Base-by-base conservation (phyloP, 2,888 invertebrate species). In the Norana najaformis region DNA sequence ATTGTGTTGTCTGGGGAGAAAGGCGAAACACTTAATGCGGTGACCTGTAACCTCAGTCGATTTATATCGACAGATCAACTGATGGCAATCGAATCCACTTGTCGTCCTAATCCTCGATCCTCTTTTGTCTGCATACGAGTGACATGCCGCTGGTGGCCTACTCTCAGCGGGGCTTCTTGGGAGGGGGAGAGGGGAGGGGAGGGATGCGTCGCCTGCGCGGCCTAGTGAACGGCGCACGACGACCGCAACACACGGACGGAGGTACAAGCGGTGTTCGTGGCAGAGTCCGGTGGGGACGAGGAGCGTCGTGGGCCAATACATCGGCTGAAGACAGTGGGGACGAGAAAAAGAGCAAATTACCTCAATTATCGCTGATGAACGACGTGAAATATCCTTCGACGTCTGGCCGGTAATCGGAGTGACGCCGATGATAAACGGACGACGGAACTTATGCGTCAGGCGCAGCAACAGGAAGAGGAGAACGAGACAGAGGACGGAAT, bases 161-260 rank as follows among this genome's bases (percentile, higher is more conserved):
- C n/a, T 18, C 14, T 41, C 4, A n/a, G 8, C 30, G 30, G 30
- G n/a, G 69, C 69, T 69, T 6, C 14, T 5, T 8, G 16, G n/a
- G n/a, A n/a, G n/a, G n/a, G n/a, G n/a, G n/a, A n/a, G n/a, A n/a
- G n/a, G n/a, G n/a, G n/a, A n/a, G n/a, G n/a, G n/a, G n/a, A n/a
- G n/a, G 69, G 30, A 11, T 13, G 69, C 69, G 69, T 69, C 69
- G 23, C 47, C n/a, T 8, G 69, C 30, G 69, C 69, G 8, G 16
- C 30, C 8, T n/a, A 2, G 6, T 13, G 30, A n/a, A 69, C 13
- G 30, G 13, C n/a, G n/a, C 69, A 69, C n/a, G 69, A 30, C n/a
- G 69, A 69, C 69, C 69, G 69, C n/a, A 69, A 69, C 69, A n/a
- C 69, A 69, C 69, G 69, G 69, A 69, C n/a, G n/a, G n/a, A 69